phyloP scores from a whole-genome alignment of 30 jellyfish, hydroid and myxozoan species.

The Nemopilema nomurai region DNA sequence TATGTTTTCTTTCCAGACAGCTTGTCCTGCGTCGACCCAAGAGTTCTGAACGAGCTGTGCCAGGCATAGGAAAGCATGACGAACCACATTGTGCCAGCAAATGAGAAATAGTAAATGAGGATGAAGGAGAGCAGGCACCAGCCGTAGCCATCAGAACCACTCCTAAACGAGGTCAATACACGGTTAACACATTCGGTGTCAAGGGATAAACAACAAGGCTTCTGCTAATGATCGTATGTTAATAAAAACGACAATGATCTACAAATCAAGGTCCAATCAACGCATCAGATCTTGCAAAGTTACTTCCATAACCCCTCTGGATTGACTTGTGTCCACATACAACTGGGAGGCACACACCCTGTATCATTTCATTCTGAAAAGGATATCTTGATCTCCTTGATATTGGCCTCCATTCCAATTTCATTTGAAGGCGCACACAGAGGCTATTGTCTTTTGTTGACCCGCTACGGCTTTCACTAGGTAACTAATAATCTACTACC shows the following conservation, averaged over 20 bases:
- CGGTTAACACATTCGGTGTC: no score
- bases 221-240: no score
- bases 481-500: background rate
- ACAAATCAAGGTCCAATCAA: no score
- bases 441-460: background rate
- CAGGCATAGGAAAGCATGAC: conserved; percentile 81
- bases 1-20: conserved; percentile 46
- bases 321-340: no score
- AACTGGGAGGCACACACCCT: no score
- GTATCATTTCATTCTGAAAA: background rate
- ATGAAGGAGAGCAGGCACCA: conserved; percentile 68
- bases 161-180: conserved; percentile 35
- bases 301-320: no score
- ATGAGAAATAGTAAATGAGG: conserved; percentile 61
- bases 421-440: background rate
- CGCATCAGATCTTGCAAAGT: no score
- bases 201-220: no score
- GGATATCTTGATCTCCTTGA: background rate
- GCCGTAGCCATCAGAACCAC: conserved; percentile 61
- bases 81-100: conserved; percentile 83
- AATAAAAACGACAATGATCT: no score
- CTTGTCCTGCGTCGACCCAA: conserved; percentile 68
- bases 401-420: background rate
- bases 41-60: conserved; percentile 80
- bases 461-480: background rate